phyloP scores from a whole-genome alignment of 2,888 invertebrate species.

The Phengaris alcon region DNA sequence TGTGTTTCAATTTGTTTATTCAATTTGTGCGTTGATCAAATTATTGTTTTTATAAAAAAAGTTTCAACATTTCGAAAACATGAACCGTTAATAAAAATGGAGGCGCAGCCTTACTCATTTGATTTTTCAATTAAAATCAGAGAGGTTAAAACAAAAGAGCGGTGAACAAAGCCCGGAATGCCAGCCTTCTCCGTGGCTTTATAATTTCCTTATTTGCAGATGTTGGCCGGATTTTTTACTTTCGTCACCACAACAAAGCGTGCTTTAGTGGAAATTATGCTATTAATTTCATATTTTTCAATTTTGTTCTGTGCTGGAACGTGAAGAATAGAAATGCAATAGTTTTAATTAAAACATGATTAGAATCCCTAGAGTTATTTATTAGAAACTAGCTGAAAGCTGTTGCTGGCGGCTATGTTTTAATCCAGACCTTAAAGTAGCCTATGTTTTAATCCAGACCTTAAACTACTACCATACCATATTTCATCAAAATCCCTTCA shows the following conservation, averaged over 20 bases:
- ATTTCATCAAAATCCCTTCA: no score
- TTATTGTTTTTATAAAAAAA: no score
- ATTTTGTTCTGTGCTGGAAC: neutral
- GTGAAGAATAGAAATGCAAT: neutral
- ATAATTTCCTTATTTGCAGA: slow-evolving; percentile 72
- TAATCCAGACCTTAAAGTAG: no score
- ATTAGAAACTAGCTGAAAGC: neutral
- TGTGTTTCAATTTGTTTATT: no score
- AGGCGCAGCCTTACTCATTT: slow-evolving; percentile 47
- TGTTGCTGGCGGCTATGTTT: no score
- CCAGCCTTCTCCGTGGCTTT: slow-evolving; percentile 59
- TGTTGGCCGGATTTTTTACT: slow-evolving; percentile 55
- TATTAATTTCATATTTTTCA: slow-evolving; percentile 36
- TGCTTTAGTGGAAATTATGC: slow-evolving; percentile 43
- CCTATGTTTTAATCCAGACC: no score
- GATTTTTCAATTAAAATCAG: slow-evolving; percentile 64
- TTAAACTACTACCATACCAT: no score
- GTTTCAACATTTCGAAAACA: slow-evolving; percentile 11
- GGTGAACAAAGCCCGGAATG: slow-evolving; percentile 61
- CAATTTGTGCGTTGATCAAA: no score
- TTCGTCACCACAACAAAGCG: slow-evolving; percentile 51
- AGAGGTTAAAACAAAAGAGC: slow-evolving; percentile 63
- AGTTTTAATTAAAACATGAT: neutral
- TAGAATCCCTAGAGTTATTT: no score
- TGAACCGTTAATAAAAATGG: slow-evolving; percentile 32